A percentile compares a stretch with the other conserved stretches of the same genome.
Conservation (phyloP, 2,888 invertebrate species). For the Mechanitis mazaeus region DNA sequence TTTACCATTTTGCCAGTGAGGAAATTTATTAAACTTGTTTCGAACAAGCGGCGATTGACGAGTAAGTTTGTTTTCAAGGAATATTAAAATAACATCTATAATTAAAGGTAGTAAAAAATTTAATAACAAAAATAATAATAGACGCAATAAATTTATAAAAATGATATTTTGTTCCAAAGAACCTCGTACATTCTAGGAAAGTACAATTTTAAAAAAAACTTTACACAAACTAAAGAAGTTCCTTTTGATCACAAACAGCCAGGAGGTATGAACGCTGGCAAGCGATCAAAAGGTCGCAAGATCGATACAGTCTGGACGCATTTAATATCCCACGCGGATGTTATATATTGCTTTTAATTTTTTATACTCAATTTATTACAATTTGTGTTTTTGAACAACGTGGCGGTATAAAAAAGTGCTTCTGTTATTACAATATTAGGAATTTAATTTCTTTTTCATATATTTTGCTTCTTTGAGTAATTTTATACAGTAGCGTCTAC, state of each 20-base stretch:
- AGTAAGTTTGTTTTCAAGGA: slow-evolving; percentile 9
- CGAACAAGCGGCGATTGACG: neutral
- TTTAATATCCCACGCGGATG: slow-evolving; percentile 9
- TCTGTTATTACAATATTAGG: too few relatives aligned
- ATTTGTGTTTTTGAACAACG: too few relatives aligned
- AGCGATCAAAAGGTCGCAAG: slow-evolving; percentile 24
- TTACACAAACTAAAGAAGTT: neutral
- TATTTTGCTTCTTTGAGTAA: too few relatives aligned
- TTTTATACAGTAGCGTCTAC: too few relatives aligned
- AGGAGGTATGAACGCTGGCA: slow-evolving; percentile 20
- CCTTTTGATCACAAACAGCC: slow-evolving; percentile 4
- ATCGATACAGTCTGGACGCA: slow-evolving; percentile 22
- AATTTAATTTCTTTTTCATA: too few relatives aligned
- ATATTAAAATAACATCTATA: too few relatives aligned
- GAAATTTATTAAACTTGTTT: slow-evolving; percentile 7
- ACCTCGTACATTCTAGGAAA: neutral
- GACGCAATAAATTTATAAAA: too few relatives aligned
- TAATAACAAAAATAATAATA: too few relatives aligned
- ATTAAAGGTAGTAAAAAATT: too few relatives aligned
- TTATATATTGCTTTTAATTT: slow-evolving; percentile 7
- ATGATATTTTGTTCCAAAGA: too few relatives aligned
- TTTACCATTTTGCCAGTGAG: slow-evolving; percentile 9
- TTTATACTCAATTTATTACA: neutral
- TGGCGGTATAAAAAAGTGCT: too few relatives aligned
- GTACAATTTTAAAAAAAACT: neutral